A percentile compares a stretch with the other conserved stretches of the same genome.
phyloP scores from a whole-genome alignment of 2,113 vertebrate species.

The Solenodon paradoxus region DNA sequence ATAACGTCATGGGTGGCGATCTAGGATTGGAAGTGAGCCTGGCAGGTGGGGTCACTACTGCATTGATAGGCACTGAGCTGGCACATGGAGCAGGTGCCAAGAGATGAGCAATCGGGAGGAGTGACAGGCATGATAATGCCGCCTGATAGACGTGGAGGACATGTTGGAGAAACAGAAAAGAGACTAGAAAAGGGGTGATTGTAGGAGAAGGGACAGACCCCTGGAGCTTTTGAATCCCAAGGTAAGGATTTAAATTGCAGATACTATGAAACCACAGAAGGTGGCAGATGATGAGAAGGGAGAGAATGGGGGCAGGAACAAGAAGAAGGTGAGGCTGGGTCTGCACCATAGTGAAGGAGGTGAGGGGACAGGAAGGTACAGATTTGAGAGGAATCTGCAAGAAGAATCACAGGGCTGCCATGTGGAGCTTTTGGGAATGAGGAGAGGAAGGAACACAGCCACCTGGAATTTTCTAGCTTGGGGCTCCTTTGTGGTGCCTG shows the following conservation, averaged over 20 bases:
- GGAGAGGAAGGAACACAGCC: too few species aligned
- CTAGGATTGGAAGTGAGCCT: neutral
- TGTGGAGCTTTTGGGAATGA: neutral
- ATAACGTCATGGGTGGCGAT: neutral
- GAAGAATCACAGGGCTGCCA: neutral
- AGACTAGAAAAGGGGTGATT: neutral
- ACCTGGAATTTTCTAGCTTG: neutral
- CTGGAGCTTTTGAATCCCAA: neutral
- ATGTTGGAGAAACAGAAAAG: neutral
- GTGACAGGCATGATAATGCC: rapidly evolving
- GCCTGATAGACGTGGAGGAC: neutral
- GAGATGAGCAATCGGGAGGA: neutral
- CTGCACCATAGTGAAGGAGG: too few species aligned
- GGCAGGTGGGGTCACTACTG: too few species aligned
- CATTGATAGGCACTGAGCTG: neutral
- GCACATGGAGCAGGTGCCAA: neutral
- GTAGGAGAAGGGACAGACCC: too few species aligned
- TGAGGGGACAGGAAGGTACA: neutral
- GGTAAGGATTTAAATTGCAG: neutral
- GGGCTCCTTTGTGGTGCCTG: neutral
- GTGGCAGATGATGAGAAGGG: too few species aligned
- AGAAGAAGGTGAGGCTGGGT: too few species aligned
- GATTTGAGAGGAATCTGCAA: neutral
- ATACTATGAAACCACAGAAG: neutral
- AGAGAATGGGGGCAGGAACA: neutral